phyloP scores from a whole-genome alignment of 2,113 vertebrate species.

The Aptenodytes patagonicus region DNA sequence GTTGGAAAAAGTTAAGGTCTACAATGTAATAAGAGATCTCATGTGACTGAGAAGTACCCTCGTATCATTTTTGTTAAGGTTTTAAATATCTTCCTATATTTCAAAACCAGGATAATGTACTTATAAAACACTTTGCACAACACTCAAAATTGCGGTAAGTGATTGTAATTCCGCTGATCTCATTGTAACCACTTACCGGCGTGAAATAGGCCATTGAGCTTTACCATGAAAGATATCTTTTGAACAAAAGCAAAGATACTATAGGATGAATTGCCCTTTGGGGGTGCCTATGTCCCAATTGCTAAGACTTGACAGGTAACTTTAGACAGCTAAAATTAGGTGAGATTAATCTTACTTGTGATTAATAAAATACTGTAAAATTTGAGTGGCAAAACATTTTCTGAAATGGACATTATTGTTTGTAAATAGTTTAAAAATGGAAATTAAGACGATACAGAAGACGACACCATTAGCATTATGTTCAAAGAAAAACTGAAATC shows the following conservation, averaged over 20 bases:
- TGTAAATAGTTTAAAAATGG: neutral
- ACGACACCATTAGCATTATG: neutral
- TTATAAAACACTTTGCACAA: conserved; percentile 47
- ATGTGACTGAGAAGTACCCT: conserved; percentile 40
- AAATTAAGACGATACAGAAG: neutral
- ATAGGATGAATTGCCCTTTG: conserved; percentile 29
- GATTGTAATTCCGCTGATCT: conserved; percentile 57
- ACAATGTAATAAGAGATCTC: conserved; percentile 2
- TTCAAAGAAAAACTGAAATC: neutral
- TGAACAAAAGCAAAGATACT: conserved; percentile 43
- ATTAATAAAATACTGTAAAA: neutral
- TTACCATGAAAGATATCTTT: conserved; percentile 31
- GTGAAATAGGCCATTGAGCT: conserved; percentile 53
- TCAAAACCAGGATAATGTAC: conserved; percentile 59
- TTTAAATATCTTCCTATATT: conserved; percentile 60
- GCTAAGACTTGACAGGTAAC: neutral
- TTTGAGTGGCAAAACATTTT: neutral
- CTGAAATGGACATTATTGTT: neutral
- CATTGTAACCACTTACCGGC: conserved; percentile 54
- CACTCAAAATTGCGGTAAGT: conserved; percentile 59
- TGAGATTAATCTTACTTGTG: neutral
- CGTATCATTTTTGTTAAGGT: conserved; percentile 4
- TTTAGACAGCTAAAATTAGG: neutral
- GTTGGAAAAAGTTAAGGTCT: neutral
- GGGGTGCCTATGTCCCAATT: neutral